A percentile compares a stretch with the other conserved stretches of the same genome.
Evolutionary conservation across 1,140 invertebrate species (phyloP).

Genomic region (Lanistes nyassanus): DNA sequence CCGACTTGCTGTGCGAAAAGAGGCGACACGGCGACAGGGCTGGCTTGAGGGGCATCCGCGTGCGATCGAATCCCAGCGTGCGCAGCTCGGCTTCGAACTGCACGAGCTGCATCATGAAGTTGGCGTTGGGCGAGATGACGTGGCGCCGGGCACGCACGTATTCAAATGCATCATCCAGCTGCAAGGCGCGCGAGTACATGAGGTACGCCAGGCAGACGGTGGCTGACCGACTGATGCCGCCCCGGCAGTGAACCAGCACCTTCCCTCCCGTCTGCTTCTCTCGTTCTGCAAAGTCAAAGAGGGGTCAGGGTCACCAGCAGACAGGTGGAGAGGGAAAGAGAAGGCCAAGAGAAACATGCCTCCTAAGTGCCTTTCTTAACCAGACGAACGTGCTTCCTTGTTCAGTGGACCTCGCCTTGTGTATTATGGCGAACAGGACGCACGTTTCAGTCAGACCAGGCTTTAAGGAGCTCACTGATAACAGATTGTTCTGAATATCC

Average conservation of each 20-base stretch:
- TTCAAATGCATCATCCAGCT: slow-evolving; percentile 88
- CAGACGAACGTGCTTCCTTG: neutral
- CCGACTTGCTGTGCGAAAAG: slow-evolving; percentile 27
- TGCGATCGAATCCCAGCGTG: slow-evolving; percentile 16
- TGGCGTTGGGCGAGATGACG: slow-evolving; percentile 89
- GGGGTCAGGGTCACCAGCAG: neutral
- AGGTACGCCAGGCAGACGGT: slow-evolving; percentile 95
- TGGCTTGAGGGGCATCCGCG: slow-evolving; percentile 9
- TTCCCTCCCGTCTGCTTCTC: slow-evolving; percentile 79
- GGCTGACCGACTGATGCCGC: slow-evolving; percentile 92
- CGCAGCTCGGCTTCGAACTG: slow-evolving; percentile 67
- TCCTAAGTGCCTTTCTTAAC: neutral
- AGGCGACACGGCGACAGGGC: slow-evolving; percentile 27
- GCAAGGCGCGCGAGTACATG: slow-evolving; percentile 86
- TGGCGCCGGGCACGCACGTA: slow-evolving; percentile 84
- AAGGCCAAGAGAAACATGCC: too few species aligned
- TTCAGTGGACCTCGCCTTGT: too few species aligned
- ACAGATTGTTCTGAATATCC: too few species aligned
- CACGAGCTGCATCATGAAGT: slow-evolving; percentile 73
- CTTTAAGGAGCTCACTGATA: too few species aligned
- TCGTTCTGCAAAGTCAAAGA: slow-evolving; percentile 77
- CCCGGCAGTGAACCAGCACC: slow-evolving; percentile 93
- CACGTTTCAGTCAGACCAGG: too few species aligned
- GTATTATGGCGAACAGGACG: too few species aligned
- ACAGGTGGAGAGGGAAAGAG: slow-evolving; percentile 21